Conservation (phyloP, 2,113 vertebrate genomes). For the Chaenocephalus aceratus region DNA sequence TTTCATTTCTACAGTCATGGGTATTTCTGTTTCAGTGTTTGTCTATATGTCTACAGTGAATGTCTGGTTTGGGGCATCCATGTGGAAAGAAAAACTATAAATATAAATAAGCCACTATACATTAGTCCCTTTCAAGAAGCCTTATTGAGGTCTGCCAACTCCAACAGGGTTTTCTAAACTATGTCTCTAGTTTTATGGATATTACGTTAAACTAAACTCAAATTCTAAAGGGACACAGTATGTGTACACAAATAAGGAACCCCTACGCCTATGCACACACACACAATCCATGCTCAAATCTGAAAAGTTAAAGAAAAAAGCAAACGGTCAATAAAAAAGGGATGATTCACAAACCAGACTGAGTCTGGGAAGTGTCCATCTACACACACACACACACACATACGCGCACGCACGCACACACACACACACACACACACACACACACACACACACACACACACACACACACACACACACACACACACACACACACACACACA, state of each 20-base stretch:
- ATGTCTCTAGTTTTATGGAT: constrained; percentile 42
- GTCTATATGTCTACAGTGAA: constrained; percentile 55
- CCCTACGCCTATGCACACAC: neutral
- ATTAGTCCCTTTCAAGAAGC: constrained; percentile 47
- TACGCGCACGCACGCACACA: neutral
- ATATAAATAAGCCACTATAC: constrained; percentile 53
- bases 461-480: neutral
- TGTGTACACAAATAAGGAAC: constrained; percentile 42
- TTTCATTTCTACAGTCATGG: constrained; percentile 26
- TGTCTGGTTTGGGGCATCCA: constrained; percentile 57
- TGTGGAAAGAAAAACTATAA: constrained; percentile 58
- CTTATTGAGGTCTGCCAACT: constrained; percentile 59
- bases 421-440: neutral
- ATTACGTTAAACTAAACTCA: constrained; percentile 42
- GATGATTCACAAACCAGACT: constrained; percentile 65
- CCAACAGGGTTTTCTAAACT: constrained; percentile 54
- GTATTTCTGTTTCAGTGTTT: constrained; percentile 67
- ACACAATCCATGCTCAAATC: constrained; percentile 8
- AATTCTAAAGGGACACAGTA: constrained; percentile 43
- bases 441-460: neutral
- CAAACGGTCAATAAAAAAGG: constrained; percentile 45
- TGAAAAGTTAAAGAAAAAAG: constrained; percentile 27
- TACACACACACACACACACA: too few species aligned
- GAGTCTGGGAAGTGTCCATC: constrained; percentile 46
- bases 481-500: neutral